Percentiles rank a stretch among this genome's conserved stretches.
phyloP scores from a whole-genome alignment of 1,140 invertebrate genomes.

The Pectinophora gossypiella region DNA sequence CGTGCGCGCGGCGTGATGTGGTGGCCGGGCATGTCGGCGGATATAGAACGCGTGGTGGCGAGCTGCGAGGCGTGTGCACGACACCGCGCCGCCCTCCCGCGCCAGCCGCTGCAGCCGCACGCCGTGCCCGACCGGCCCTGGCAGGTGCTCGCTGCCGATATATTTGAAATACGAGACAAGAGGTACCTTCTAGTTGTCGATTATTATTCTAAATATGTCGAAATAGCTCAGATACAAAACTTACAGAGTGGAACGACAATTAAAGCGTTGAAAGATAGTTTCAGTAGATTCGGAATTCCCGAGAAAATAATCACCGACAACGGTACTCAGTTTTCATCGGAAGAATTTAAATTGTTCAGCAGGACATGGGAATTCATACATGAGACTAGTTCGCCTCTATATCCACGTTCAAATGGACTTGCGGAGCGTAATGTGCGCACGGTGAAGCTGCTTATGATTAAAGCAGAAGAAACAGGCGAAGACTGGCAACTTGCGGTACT shows the following conservation, averaged over 20 bases:
- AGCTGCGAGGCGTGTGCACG: background rate
- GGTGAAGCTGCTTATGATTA: slow-evolving; percentile 27
- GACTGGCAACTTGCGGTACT: slow-evolving; percentile 29
- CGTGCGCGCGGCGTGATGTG: slow-evolving; percentile 28
- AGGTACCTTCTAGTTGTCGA: slow-evolving; percentile 25
- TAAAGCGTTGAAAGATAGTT: slow-evolving; percentile 14
- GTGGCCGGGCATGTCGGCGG: slow-evolving; percentile 32
- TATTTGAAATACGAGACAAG: slow-evolving; percentile 16
- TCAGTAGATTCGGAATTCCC: slow-evolving; percentile 25
- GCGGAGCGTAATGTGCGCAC: slow-evolving; percentile 25
- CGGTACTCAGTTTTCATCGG: slow-evolving; percentile 21
- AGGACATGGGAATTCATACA: slow-evolving; percentile 28
- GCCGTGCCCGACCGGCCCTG: slow-evolving; percentile 21
- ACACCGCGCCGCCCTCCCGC: slow-evolving; percentile 11
- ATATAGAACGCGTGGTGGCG: slow-evolving; percentile 20
- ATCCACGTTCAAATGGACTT: slow-evolving; percentile 32
- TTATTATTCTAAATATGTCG: slow-evolving; percentile 30
- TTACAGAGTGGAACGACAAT: slow-evolving; percentile 18
- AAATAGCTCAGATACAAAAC: slow-evolving; percentile 15
- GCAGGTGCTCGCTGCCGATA: slow-evolving; percentile 15
- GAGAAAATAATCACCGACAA: slow-evolving; percentile 16
- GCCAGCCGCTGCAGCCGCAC: slow-evolving; percentile 21
- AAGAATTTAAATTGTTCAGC: slow-evolving; percentile 24
- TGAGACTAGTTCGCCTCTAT: slow-evolving; percentile 24
- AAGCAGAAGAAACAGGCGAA: slow-evolving; percentile 25